These are phyloP conservation scores for Dendrolimus kikuchii DNA, from an alignment of 1,140 invertebrate genomes.

Conservation along the genomic window DNA sequence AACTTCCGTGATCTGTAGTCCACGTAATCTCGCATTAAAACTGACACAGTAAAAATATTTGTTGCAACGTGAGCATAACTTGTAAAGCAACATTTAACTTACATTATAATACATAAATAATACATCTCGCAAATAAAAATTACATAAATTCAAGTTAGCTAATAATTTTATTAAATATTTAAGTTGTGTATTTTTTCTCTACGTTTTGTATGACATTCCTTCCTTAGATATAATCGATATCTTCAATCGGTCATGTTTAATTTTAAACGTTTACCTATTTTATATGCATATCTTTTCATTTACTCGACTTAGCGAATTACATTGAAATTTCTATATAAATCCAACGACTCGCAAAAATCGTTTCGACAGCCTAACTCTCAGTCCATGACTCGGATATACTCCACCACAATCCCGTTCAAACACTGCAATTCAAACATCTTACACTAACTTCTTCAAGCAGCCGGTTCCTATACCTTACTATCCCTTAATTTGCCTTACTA, in stretches of 20 bases:
- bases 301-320: slow-evolving; percentile 47
- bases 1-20: slow-evolving; percentile 54
- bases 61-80: slow-evolving; percentile 58
- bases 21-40: slow-evolving; percentile 55
- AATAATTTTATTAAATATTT: slow-evolving; percentile 58
- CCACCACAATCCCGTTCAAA: slow-evolving; percentile 24
- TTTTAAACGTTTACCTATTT: slow-evolving; percentile 20
- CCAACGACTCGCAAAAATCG: slow-evolving; percentile 9
- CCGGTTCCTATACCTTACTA: neutral
- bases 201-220: slow-evolving; percentile 36
- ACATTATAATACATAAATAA: slow-evolving; percentile 71
- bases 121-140: slow-evolving; percentile 68
- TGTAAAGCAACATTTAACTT: slow-evolving; percentile 70
- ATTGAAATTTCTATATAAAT: slow-evolving; percentile 24
- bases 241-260: slow-evolving; percentile 38
- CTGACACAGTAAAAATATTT: slow-evolving; percentile 55
- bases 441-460: neutral
- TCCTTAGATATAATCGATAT: slow-evolving; percentile 27
- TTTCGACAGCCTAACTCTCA: slow-evolving; percentile 27
- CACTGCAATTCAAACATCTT: slow-evolving; percentile 10
- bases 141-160: slow-evolving; percentile 69
- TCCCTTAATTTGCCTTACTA: neutral
- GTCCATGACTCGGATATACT: slow-evolving; percentile 38
- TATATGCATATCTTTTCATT: slow-evolving; percentile 10
- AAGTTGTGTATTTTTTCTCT: slow-evolving; percentile 51